These are phyloP conservation scores for Arothron firmamentum DNA, from an alignment of 2,113 vertebrate species.

Conservation along the genomic window DNA sequence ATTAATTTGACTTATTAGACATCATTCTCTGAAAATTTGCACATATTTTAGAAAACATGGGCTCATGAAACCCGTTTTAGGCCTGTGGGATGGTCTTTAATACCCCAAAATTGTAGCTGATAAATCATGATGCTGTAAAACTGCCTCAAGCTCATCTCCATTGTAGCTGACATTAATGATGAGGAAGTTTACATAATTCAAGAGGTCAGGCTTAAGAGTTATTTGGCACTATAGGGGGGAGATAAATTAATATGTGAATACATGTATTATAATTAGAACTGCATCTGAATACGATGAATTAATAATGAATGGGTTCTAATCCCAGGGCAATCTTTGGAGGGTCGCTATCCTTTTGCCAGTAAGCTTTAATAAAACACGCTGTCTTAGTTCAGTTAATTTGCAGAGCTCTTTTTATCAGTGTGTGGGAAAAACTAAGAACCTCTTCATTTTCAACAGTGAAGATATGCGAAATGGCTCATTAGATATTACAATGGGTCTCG, in stretches of 20 bases:
- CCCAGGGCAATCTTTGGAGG: conserved; percentile 40
- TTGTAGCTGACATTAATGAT: conserved; percentile 4
- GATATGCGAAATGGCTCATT: conserved; percentile 59
- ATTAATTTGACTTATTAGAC: conserved; percentile 5
- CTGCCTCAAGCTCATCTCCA: no score
- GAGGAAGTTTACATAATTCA: conserved; percentile 49
- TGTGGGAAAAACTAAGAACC: conserved; percentile 2
- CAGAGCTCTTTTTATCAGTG: conserved; percentile 49
- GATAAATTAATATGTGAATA: conserved; percentile 51
- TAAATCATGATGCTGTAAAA: no score
- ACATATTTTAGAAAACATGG: background rate
- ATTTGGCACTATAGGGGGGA: conserved; percentile 32
- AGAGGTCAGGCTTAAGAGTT: conserved; percentile 40
- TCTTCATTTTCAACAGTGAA: conserved; percentile 45
- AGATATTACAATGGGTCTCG: conserved; percentile 56
- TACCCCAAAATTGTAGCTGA: background rate
- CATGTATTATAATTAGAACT: conserved; percentile 45
- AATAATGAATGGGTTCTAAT: conserved; percentile 34
- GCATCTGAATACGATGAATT: conserved; percentile 45
- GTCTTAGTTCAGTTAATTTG: conserved; percentile 40
- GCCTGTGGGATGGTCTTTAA: background rate
- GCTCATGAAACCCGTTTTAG: conserved; percentile 6
- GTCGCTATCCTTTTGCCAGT: conserved; percentile 30
- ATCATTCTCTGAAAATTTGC: background rate
- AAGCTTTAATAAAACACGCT: conserved; percentile 46